Evolutionary conservation across 2,888 invertebrate genomes (phyloP).

Genomic region (Andrena praecox): DNA sequence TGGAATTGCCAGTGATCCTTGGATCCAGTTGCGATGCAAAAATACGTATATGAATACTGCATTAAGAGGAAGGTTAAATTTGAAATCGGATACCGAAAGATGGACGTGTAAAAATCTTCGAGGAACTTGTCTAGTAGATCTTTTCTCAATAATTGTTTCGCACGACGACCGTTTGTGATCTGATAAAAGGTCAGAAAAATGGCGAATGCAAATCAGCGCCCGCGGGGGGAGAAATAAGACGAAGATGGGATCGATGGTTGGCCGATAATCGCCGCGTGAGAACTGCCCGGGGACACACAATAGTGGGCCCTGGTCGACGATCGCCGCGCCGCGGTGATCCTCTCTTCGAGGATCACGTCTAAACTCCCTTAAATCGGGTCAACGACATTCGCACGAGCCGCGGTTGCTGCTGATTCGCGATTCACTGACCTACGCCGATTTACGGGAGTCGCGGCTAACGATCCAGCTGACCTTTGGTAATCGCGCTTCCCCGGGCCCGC

Average conservation of each 20-base stretch:
- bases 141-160: not conserved
- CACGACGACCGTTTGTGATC: not conserved
- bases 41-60: no score
- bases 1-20: no score
- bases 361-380: constrained; percentile 66
- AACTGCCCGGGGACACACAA: constrained; percentile 51
- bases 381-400: constrained; percentile 66
- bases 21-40: no score
- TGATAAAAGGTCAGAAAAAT: constrained; percentile 3
- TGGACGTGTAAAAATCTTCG: not conserved
- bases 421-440: constrained; percentile 71
- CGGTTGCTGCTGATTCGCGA: constrained; percentile 59
- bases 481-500: constrained; percentile 48
- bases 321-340: constrained; percentile 33
- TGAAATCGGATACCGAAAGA: no score
- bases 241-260: constrained; percentile 50
- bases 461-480: constrained; percentile 66
- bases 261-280: constrained; percentile 69
- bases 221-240: constrained; percentile 31
- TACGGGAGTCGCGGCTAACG: constrained; percentile 65
- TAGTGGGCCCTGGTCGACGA: constrained; percentile 38
- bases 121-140: not conserved
- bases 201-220: constrained; percentile 28
- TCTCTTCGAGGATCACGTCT: constrained; percentile 45
- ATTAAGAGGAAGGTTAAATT: no score